Evolutionary conservation across 2,797 vertebrate species (phyloP), one percentile per base, ranked within the genome.

Genomic region (Thaleichthys pacificus): DNA sequence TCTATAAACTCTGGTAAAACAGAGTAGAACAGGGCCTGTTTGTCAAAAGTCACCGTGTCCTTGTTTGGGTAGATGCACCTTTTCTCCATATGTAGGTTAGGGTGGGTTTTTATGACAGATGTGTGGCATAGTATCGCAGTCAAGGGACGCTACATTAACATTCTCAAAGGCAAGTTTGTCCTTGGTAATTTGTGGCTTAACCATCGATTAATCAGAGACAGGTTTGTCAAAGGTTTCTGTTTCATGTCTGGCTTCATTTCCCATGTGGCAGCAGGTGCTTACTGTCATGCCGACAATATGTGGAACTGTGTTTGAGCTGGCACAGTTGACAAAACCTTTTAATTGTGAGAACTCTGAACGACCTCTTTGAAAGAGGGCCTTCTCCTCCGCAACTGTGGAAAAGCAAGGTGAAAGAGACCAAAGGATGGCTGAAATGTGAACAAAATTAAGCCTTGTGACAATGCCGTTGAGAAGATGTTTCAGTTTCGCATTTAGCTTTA

Each of bases 251-350:
- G 65, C 79, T 80, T 83, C 68, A 73, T 61, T 72, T 84, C 78
- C 78, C 86, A 81, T 61, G 62, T 38, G 62, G 32, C n/a, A 11
- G 62, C 32, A 22, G 32, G 35, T 11, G 32, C 11, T 38, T n/a
- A 80, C 81, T 82, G 80, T 86, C 70, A 77, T 75, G 80, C 75
- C 78, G 74, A 57, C 58, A 70, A 71, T 77, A 74, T 71, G 78
- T 85, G 72, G 65, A 84, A 85, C 84, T 81, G 80, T 62, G 73
- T 8, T 22, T 32, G n/a, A 19, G 19, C 30, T 82, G 73, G 75
- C 81, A 85, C 78, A 74, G 84, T 70, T 76, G 86, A 84, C 84
- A 81, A 61, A 78, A 82, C 84, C 89, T 89, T 90, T 88, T 89
- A 81, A 73, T 79, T 87, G 81, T 73, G 80, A 83, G 80, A 84